Percentiles rank a stretch among this genome's conserved stretches.
Evolutionary conservation across 64 coral and sea anemone genomes (phyloP).

Genomic region (Montipora sp.): DNA sequence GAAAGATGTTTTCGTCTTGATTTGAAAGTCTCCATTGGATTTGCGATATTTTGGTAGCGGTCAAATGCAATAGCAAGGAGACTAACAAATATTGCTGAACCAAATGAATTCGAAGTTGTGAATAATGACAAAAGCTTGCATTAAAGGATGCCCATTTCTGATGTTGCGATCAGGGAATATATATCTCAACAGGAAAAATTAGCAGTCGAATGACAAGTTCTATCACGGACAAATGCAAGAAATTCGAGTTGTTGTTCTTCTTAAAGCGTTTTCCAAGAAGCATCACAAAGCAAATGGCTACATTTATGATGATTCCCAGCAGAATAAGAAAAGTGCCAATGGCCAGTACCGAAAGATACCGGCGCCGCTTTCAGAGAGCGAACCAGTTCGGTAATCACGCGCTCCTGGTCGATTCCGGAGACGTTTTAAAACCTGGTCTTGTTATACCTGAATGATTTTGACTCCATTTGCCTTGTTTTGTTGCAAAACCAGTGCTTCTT

Average conservation of each 20-base stretch:
- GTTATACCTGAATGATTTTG: too few relatives aligned
- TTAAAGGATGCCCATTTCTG: neutral
- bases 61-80: conserved; percentile 26
- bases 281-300: conserved; percentile 52
- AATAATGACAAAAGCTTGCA: conserved; percentile 32
- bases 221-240: conserved; percentile 42
- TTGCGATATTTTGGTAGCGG: conserved; percentile 39
- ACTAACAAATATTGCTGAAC: conserved; percentile 20
- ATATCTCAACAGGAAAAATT: neutral
- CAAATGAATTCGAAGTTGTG: neutral
- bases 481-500: too few relatives aligned
- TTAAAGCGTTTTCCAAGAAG: conserved; percentile 25
- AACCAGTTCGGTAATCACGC: neutral
- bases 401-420: too few relatives aligned
- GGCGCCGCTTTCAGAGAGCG: neutral
- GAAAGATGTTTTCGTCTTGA: neutral
- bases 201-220: conserved; percentile 24
- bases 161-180: neutral
- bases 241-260: conserved; percentile 35
- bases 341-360: neutral
- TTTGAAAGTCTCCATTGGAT: conserved; percentile 8
- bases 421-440: too few relatives aligned
- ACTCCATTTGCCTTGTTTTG: too few relatives aligned
- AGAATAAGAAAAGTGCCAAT: conserved; percentile 5
- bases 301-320: conserved; percentile 50